phyloP scores from a whole-genome alignment of 2,113 vertebrate genomes.

The Cheirogaleus medius region DNA sequence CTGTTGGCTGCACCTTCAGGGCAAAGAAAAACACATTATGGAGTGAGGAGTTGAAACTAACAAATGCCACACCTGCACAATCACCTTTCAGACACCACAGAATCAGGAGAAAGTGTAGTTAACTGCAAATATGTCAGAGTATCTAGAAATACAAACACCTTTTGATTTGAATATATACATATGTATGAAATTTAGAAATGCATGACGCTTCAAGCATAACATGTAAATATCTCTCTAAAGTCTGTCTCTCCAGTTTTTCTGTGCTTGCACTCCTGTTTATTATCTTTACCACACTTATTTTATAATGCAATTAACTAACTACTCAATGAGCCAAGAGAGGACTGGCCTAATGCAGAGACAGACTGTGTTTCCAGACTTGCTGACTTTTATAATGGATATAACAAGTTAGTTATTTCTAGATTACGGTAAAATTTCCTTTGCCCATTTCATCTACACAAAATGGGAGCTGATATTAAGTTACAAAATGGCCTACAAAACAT shows the following conservation, averaged over 20 bases:
- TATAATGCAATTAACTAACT: not conserved
- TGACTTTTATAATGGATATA: not conserved
- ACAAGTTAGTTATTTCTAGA: not conserved
- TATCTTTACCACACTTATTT: not conserved
- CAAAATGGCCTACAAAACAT: not conserved
- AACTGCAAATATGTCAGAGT: not conserved
- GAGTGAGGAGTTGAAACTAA: not conserved
- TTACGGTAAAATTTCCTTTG: not conserved
- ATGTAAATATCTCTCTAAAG: not conserved
- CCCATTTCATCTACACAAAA: not conserved
- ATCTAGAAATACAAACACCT: not conserved
- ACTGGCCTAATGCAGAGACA: not conserved
- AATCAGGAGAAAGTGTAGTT: not conserved
- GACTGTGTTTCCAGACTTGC: not conserved
- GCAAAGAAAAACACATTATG: constrained; percentile 2
- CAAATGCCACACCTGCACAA: not conserved
- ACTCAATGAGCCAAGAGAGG: not conserved
- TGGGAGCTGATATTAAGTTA: not conserved
- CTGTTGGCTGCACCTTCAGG: not conserved
- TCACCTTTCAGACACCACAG: not conserved
- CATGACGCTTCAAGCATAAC: not conserved
- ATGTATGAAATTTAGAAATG: not conserved
- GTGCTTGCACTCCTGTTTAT: not conserved
- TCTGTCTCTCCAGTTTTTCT: not conserved
- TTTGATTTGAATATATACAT: not conserved